Evolutionary conservation across 2,797 vertebrate genomes (phyloP).

Genomic region (Anniella stebbinsi): DNA sequence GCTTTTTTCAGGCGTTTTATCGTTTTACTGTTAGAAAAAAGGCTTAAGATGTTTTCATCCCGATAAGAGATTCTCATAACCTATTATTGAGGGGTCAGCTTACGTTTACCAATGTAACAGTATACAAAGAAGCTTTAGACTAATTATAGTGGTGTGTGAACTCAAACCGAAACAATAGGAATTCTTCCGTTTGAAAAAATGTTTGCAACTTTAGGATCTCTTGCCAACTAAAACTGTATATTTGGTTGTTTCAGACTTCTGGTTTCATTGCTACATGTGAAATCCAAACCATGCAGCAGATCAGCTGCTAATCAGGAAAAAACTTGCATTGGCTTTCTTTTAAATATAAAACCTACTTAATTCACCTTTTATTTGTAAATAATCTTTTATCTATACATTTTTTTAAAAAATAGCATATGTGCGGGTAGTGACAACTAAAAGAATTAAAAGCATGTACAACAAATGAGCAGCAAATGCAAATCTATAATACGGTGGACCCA

Average conservation of each 20-base stretch:
- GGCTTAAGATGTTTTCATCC: not conserved
- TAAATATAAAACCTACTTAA: not conserved
- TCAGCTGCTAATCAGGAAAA: too few relatives aligned
- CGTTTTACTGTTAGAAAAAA: not conserved
- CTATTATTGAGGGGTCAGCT: not conserved
- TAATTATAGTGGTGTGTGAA: not conserved
- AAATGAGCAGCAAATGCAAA: not conserved
- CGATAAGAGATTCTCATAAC: not conserved
- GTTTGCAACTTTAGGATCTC: not conserved
- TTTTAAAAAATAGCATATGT: not conserved
- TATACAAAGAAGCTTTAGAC: not conserved
- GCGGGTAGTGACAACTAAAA: not conserved
- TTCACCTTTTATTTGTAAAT: not conserved
- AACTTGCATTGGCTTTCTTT: too few relatives aligned
- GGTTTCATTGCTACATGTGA: not conserved
- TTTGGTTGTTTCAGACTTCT: not conserved
- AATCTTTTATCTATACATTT: not conserved
- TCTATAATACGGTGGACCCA: not conserved
- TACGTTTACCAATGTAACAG: not conserved
- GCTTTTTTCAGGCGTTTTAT: not conserved
- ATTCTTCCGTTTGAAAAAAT: not conserved
- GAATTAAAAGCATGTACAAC: not conserved
- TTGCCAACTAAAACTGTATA: not conserved
- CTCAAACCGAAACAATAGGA: not conserved
- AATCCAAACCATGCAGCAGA: not conserved